phyloP scores from a whole-genome alignment of 30 jellyfish, hydroid and myxozoan genomes.

The Phacellophora camtschatica region DNA sequence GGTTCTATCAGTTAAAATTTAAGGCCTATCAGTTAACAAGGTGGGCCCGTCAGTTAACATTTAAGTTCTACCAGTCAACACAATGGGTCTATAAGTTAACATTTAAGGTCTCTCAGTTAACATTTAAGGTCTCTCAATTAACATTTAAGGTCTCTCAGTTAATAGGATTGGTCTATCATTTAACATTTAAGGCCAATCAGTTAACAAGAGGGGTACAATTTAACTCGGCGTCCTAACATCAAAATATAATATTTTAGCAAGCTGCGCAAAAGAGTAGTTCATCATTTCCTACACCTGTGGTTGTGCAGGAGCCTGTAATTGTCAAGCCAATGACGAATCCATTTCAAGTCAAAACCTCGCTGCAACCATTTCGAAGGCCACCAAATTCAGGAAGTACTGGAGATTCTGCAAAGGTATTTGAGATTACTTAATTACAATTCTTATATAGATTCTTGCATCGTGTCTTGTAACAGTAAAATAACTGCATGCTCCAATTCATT shows the following conservation, averaged over 20 bases:
- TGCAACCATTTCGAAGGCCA: slow-evolving; percentile 72
- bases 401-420: slow-evolving; percentile 12
- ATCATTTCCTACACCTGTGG: slow-evolving; percentile 27
- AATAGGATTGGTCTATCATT: too few relatives aligned
- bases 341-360: slow-evolving; percentile 36
- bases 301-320: slow-evolving; percentile 39
- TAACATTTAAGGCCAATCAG: background rate
- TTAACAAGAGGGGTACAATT: background rate
- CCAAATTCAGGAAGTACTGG: slow-evolving; percentile 1
- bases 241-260: background rate
- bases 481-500: too few relatives aligned
- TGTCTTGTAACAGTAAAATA: too few relatives aligned
- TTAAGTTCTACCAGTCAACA: too few relatives aligned
- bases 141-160: too few relatives aligned
- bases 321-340: slow-evolving; percentile 70
- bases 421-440: too few relatives aligned
- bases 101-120: too few relatives aligned
- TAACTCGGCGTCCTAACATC: background rate
- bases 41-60: too few relatives aligned
- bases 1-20: too few relatives aligned
- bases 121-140: too few relatives aligned
- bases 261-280: slow-evolving; percentile 65
- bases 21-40: background rate
- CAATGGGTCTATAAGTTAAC: too few relatives aligned
- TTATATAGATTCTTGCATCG: too few relatives aligned